Evolutionary conservation across 2,797 vertebrate genomes (phyloP).

Genomic region (Rhabdophis nuchalis): DNA sequence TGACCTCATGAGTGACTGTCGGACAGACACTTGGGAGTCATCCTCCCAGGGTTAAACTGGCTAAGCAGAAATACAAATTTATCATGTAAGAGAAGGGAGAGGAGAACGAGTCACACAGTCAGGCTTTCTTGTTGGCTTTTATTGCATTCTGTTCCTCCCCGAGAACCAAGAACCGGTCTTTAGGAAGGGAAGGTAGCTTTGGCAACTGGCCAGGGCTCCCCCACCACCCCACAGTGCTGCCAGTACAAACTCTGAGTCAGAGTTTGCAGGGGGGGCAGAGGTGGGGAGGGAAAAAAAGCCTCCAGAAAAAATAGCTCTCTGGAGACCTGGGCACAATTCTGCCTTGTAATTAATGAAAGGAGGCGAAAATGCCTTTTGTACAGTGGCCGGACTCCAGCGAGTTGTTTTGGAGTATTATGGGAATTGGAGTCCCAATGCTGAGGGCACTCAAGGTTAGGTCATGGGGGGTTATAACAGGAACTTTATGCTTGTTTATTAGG

Average conservation of each 20-base stretch:
- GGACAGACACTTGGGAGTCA: slow-evolving; percentile 27
- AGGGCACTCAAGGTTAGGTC: background rate
- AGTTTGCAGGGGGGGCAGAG: background rate
- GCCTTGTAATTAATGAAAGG: slow-evolving; percentile 8
- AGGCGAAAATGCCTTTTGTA: slow-evolving; percentile 14
- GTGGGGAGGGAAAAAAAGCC: background rate
- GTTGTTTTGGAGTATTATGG: background rate
- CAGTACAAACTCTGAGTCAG: slow-evolving; percentile 1
- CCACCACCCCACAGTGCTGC: background rate
- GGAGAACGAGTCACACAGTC: background rate
- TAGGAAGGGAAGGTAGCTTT: background rate
- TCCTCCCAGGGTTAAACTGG: background rate
- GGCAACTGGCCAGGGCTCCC: background rate
- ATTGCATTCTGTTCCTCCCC: background rate
- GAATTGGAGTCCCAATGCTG: background rate
- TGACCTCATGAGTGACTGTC: background rate
- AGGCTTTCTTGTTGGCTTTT: background rate
- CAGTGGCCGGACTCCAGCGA: background rate
- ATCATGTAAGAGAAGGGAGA: background rate
- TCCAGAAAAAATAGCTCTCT: background rate
- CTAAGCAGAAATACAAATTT: background rate
- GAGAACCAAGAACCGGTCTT: background rate
- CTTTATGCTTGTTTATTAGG: background rate
- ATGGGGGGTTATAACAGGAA: background rate
- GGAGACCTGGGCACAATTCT: background rate